phyloP scores from a whole-genome alignment of 2,113 vertebrate species.

The Hystrix cristata region DNA sequence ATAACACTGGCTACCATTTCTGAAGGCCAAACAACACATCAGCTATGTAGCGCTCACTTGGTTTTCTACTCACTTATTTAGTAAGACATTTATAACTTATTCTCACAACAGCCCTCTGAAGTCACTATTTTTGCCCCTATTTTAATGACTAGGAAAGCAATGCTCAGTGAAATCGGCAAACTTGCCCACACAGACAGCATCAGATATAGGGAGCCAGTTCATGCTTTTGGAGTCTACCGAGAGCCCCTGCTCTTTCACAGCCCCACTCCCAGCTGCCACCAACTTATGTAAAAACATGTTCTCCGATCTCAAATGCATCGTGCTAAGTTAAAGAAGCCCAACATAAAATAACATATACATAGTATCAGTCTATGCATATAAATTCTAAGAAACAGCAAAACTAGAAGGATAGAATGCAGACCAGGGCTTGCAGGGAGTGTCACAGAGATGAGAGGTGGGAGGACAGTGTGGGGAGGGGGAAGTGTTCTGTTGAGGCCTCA shows the following conservation, averaged over 20 bases:
- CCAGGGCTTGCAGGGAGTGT: neutral
- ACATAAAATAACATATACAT: neutral
- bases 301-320: neutral
- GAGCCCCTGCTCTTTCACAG: neutral
- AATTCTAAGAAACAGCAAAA: neutral
- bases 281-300: neutral
- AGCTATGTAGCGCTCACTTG: neutral
- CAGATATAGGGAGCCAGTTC: neutral
- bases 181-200: neutral
- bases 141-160: neutral
- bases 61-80: neutral
- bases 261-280: neutral
- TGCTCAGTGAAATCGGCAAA: neutral
- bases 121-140: neutral
- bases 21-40: neutral
- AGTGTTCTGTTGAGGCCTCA: neutral
- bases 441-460: neutral
- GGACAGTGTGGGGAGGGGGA: neutral
- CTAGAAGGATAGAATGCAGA: neutral
- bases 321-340: neutral
- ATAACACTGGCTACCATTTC: neutral
- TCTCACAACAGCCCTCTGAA: neutral
- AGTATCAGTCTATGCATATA: neutral
- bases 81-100: neutral
- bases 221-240: neutral